Percentiles rank a stretch among this genome's conserved stretches.
Conservation (phyloP, 2,113 vertebrate species). For the Tupaia chinensis region DNA sequence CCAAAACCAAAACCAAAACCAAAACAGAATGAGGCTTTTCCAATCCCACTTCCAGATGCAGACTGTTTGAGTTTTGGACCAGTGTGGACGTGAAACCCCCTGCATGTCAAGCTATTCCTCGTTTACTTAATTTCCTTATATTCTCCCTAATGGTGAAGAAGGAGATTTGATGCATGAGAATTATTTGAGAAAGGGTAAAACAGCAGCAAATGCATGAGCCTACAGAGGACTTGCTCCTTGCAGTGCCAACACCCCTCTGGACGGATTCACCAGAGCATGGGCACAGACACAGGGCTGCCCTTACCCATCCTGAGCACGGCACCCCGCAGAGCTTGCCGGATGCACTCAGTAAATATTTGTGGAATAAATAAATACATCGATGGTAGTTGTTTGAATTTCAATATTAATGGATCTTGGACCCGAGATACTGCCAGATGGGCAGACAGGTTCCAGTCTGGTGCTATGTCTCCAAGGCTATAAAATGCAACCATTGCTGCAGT, state of each 20-base stretch:
- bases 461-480: conserved; percentile 77
- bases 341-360: not conserved
- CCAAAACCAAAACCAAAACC: too few species aligned
- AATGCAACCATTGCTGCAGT: conserved; percentile 72
- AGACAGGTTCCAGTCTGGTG: conserved; percentile 79
- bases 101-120: conserved; percentile 53
- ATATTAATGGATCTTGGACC: conserved; percentile 81
- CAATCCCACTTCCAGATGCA: not conserved
- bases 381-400: conserved; percentile 75
- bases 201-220: conserved; percentile 63
- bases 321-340: not conserved
- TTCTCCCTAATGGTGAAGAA: not conserved
- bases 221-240: not conserved
- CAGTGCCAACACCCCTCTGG: not conserved
- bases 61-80: not conserved
- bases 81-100: conserved; percentile 64
- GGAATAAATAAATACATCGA: conserved; percentile 65
- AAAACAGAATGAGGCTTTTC: not conserved
- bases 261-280: fast-evolving
- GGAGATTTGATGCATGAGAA: conserved; percentile 61
- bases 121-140: not conserved
- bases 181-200: conserved; percentile 39
- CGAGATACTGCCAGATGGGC: conserved; percentile 79
- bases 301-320: not conserved
- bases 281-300: fast-evolving